Evolutionary conservation across 2,888 invertebrate species (phyloP).

Genomic region (Stenichneumon culpator): DNA sequence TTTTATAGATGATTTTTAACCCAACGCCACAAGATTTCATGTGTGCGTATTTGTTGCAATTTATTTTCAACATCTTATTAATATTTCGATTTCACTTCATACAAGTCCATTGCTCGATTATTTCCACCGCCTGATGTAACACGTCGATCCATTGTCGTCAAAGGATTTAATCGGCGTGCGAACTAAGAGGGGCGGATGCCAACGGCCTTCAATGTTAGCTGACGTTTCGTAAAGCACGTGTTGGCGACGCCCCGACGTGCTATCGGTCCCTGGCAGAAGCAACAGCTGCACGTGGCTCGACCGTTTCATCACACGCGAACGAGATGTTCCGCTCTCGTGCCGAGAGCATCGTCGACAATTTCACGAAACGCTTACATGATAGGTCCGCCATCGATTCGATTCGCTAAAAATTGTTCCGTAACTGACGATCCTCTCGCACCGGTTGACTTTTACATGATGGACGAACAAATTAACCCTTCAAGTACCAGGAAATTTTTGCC

Average conservation of each 20-base stretch:
- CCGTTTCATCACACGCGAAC: neutral
- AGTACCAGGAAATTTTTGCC: too few relatives aligned
- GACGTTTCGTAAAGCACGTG: constrained; percentile 17
- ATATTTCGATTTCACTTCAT: neutral
- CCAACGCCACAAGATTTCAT: too few relatives aligned
- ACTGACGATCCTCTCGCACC: too few relatives aligned
- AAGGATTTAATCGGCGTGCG: constrained; percentile 23
- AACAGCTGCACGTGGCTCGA: constrained; percentile 17
- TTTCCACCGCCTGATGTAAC: neutral
- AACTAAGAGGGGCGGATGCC: constrained; percentile 14
- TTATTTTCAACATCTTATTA: too few relatives aligned
- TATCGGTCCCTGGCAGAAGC: constrained; percentile 4
- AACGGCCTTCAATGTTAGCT: neutral
- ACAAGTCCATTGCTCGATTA: neutral
- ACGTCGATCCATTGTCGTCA: constrained; percentile 12
- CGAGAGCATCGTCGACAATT: neutral
- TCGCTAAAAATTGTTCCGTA: neutral
- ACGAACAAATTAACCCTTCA: too few relatives aligned
- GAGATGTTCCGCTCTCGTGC: neutral
- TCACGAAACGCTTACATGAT: neutral
- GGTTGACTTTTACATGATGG: too few relatives aligned
- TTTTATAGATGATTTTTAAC: too few relatives aligned
- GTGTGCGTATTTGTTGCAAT: too few relatives aligned
- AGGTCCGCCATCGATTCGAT: too few relatives aligned
- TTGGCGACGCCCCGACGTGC: constrained; percentile 11